Base-by-base conservation (phyloP, 2,113 vertebrate species). In the Mesocricetus auratus region DNA sequence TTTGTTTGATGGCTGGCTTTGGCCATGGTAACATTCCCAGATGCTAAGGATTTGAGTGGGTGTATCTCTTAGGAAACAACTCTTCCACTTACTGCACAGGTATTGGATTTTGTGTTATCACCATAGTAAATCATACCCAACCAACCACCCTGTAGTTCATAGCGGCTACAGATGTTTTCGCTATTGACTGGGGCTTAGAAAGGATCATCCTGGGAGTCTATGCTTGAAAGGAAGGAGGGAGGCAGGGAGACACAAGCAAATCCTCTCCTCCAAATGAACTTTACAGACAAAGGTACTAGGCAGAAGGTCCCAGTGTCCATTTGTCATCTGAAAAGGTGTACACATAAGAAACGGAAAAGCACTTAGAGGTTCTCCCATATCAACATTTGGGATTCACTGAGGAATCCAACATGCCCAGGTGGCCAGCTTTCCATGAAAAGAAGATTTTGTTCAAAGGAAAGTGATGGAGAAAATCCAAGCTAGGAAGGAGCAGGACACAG, bases 391-490 rank as follows among this genome's bases (percentile, higher is more conserved):
- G 39, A 47, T 81, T 82, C 94, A 68, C 42, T 85, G 31, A 78
- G 58, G 64, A 29, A 88, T 68, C 39, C 58, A 73, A 16, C n/a
- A 75, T 69, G 39, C 33, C 56, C 85, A 33, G 0, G 0, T 13
- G 47, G 58, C 71, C 68, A 4, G 5, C 45, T 77, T 81, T 47
- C 82, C 3, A 33, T 5, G 86, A 92, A 88, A n/a, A 90, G 53
- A 89, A 60, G 39, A 47, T 91, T 94, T 95, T 31, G n/a, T 62
- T 82, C 36, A 39, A 77, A 93, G 68, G 56, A 26, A 86, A 95
- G 17, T 45, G 21, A 16, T 53, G 4, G 36, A 74, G n/a, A 1
- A 13, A 82, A 89, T 12, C 3, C 45, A 42, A 16, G 39, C 71
- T 75, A 56, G n/a, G 45, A 68, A 85, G 12, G 39, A 36, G 19